Conservation (phyloP, 2,888 invertebrate species). For the Actias luna region DNA sequence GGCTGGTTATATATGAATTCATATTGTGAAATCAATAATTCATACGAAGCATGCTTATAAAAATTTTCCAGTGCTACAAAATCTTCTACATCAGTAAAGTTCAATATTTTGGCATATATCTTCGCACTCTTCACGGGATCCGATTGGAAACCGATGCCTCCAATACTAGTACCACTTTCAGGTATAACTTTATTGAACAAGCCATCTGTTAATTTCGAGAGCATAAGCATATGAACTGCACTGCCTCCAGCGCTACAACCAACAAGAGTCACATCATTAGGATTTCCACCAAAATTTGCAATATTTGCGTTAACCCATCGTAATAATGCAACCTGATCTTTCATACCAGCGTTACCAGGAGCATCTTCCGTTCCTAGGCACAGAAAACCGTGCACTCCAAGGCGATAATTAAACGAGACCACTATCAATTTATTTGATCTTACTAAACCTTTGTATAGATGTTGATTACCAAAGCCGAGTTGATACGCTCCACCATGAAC, state of each 20-base stretch:
- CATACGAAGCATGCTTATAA: constrained; percentile 43
- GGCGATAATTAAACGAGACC: constrained; percentile 56
- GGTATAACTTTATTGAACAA: constrained; percentile 53
- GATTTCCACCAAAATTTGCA: constrained; percentile 55
- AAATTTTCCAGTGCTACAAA: constrained; percentile 48
- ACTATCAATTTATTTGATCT: constrained; percentile 40
- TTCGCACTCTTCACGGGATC: constrained; percentile 52
- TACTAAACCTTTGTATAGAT: constrained; percentile 39
- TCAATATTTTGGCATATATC: constrained; percentile 40
- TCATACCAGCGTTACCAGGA: constrained; percentile 65
- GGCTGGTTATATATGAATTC: not conserved
- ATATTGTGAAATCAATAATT: constrained; percentile 16
- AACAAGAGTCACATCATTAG: constrained; percentile 53
- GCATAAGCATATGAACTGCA: constrained; percentile 48
- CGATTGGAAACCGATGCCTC: constrained; percentile 41
- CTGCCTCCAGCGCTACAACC: constrained; percentile 58
- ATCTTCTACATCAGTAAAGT: constrained; percentile 43
- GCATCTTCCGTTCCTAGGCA: constrained; percentile 53
- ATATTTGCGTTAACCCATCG: constrained; percentile 57
- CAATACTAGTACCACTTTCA: constrained; percentile 48
- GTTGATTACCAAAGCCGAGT: constrained; percentile 46
- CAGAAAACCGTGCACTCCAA: constrained; percentile 53
- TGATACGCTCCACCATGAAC: constrained; percentile 69
- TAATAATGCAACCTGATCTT: constrained; percentile 57
- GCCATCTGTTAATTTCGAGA: constrained; percentile 48